phyloP scores from a whole-genome alignment of 2,113 vertebrate genomes.

The Naja naja region DNA sequence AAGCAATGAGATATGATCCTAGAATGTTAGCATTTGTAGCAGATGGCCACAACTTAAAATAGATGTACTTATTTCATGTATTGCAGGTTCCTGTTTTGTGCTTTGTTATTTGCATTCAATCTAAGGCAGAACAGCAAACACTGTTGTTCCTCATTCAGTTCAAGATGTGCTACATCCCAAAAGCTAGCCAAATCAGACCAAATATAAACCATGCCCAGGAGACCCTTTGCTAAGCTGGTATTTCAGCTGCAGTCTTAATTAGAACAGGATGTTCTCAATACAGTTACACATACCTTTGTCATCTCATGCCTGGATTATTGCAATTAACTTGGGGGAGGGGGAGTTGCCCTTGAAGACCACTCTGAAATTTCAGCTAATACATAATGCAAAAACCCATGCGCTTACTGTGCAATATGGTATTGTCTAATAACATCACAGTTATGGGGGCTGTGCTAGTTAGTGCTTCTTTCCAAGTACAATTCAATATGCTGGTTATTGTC shows the following conservation, averaged over 20 bases:
- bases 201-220: neutral
- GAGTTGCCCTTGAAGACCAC: neutral
- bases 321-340: neutral
- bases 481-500: neutral
- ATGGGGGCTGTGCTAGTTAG: neutral
- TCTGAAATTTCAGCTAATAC: neutral
- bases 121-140: neutral
- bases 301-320: neutral
- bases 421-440: neutral
- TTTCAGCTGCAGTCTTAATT: neutral
- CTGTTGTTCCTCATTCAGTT: neutral
- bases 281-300: neutral
- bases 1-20: neutral
- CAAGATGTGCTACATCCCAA: neutral
- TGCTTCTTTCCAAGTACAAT: neutral
- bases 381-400: neutral
- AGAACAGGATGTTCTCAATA: neutral
- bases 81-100: neutral
- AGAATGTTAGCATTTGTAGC: neutral
- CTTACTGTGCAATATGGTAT: neutral
- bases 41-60: neutral
- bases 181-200: neutral
- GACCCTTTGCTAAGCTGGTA: neutral
- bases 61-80: neutral
- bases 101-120: neutral